Base-by-base conservation (phyloP, 1,140 invertebrate species). In the Calephelis nemesis region DNA sequence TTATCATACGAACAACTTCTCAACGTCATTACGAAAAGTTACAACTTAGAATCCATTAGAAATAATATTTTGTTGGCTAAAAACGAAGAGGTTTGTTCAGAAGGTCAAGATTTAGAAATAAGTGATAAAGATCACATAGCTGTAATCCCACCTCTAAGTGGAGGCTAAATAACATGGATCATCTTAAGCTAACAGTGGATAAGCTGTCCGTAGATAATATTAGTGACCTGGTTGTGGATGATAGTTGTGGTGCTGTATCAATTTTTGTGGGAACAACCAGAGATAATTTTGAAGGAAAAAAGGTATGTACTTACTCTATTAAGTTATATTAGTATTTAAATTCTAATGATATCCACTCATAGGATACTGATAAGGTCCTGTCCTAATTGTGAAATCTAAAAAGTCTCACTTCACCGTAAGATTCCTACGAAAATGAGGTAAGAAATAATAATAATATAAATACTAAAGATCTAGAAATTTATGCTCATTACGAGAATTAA, bases 181-280 rank as follows among this genome's bases (percentile, higher is more conserved):
- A 93, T 76, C 73, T 98, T 42, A 94, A 96, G 72, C 83, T 99
- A 13, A 94, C 94, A 5, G 77, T 93, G 0, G 93, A 95, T 13
- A 93, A 94, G 81, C 89, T 98, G 50, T 92, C 95, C 76, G 84
- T 97, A n/a, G 93, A 94, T 45, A 88, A 94, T 54, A 94, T 97
- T 58, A 93, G 94, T 47, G 88, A 94, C 13, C 81, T 94, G 47
- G 96, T 97, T 0, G 88, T 93, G 12, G 94, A 95, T 52, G 92
- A 95, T 64, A 93, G 93, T 60, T 98, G 96, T 92, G 98, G 98
- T 50, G 98, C 97, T 7, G 93, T 97, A 30, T 97, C 97, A 5
- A 85, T 97, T 47, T 99, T 99, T 92, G 94, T 98, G 67, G 98
- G 98, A 1, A 98, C 96, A 19, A 99, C 98, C 9, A 93, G 98